Evolutionary conservation across 2,113 vertebrate species (phyloP), one percentile per base, ranked within the genome.

Genomic region (Butastur rufipennis): DNA sequence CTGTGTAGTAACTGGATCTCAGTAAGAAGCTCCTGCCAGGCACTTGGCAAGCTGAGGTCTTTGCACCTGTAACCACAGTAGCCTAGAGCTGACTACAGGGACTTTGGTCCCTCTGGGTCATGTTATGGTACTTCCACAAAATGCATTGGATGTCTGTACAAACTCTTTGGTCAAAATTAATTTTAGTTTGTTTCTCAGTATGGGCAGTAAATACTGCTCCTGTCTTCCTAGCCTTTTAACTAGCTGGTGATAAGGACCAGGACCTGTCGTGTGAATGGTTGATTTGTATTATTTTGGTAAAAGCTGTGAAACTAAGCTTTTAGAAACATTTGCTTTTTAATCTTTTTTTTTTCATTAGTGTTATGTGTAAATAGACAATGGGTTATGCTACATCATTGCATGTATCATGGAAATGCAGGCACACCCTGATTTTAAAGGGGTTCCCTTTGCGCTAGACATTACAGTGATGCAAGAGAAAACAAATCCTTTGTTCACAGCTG

Each of bases 141-240:
- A 81, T 21, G 10, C 11, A 32, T 16, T 81, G 20, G 11, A 1
- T 65, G 55, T 55, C n/a, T 1, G 0, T 42, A 22, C 0, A 0
- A 90, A 9, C 36, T 27, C 42, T 89, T 55, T 38, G 13, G 59
- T 72, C 61, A 70, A 81, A 75, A 63, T n/a, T 53, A 47, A 31
- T 71, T 85, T 42, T 47, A 42, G 14, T 73, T 78, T 70, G n/a
- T 32, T 48, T 74, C 27, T 63, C 15, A 58, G 29, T 15, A 32
- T 72, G 27, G 34, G 11, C 61, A 65, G 26, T 61, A 67, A 67
- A 50, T 67, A 25, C 32, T 62, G 13, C 3, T 74, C 1, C 32
- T 74, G 21, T 84, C 31, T 32, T 84, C 26, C 25, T 29, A 32
- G 29, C 21, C 29, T 55, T 59, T 63, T 84, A 55, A 67, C 0